These are phyloP conservation scores for Thunnus maccoyii DNA, from an alignment of 2,113 vertebrate species.

Conservation along the genomic window DNA sequence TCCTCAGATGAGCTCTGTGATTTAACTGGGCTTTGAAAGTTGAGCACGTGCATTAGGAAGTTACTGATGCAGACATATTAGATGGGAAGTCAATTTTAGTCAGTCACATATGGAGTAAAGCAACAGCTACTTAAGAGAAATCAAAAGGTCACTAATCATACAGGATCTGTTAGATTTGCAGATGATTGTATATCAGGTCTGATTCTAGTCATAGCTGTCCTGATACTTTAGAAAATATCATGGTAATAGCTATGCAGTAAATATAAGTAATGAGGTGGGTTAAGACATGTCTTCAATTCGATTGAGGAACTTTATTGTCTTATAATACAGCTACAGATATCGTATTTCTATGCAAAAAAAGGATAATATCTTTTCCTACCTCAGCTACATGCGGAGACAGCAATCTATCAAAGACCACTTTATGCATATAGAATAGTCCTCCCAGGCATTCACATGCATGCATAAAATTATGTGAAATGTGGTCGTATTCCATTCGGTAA, in stretches of 20 bases:
- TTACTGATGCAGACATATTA: constrained; percentile 20
- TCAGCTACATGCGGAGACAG: not conserved
- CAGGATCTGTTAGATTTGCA: not conserved
- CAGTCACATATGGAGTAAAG: constrained; percentile 9
- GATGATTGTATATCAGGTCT: not conserved
- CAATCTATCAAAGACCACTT: not conserved
- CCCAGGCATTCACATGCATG: not conserved
- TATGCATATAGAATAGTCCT: not conserved
- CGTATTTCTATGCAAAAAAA: not conserved
- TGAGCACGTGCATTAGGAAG: constrained; percentile 18
- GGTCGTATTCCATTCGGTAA: not conserved
- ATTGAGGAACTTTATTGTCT: not conserved
- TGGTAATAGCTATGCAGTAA: not conserved
- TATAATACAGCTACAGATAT: not conserved
- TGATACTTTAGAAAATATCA: not conserved
- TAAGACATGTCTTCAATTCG: not conserved
- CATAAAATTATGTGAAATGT: not conserved
- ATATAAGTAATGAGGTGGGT: not conserved
- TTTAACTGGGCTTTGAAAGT: constrained; percentile 23
- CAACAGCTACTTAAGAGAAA: not conserved
- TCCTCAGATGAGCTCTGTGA: constrained; percentile 1
- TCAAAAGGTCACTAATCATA: constrained; percentile 7
- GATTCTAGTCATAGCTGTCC: not conserved
- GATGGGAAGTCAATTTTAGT: constrained; percentile 22
- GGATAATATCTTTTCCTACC: no score